phyloP scores from a whole-genome alignment of 2,113 vertebrate species.

The Scophthalmus maximus region DNA sequence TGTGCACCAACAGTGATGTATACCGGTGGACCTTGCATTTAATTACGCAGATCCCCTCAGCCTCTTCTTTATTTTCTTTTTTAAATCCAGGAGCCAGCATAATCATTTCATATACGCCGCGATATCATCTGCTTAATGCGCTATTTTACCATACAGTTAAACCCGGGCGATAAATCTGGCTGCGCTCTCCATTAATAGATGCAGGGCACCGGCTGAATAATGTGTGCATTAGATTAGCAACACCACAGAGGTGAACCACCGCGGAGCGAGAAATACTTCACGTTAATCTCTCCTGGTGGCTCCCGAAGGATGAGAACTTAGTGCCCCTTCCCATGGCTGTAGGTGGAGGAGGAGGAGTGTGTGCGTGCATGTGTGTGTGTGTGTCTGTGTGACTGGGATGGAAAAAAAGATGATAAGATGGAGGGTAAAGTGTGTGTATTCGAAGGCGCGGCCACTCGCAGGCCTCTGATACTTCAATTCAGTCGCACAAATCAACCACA shows the following conservation, averaged over 20 bases:
- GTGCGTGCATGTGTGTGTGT: slow-evolving; percentile 12
- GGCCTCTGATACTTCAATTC: slow-evolving; percentile 59
- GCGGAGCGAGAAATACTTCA: slow-evolving; percentile 68
- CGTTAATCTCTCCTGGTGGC: slow-evolving; percentile 68
- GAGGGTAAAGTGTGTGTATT: background rate
- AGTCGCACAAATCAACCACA: slow-evolving; percentile 36
- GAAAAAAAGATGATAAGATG: slow-evolving; percentile 25
- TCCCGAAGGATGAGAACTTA: slow-evolving; percentile 70
- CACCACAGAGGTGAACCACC: slow-evolving; percentile 66
- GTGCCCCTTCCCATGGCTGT: slow-evolving; percentile 50
- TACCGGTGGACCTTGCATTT: slow-evolving; percentile 80
- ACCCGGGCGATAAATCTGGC: slow-evolving; percentile 82
- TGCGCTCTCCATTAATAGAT: slow-evolving; percentile 79
- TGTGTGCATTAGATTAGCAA: slow-evolving; percentile 80
- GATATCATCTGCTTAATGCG: slow-evolving; percentile 87
- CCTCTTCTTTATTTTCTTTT: slow-evolving; percentile 30
- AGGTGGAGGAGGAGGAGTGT: slow-evolving; percentile 25
- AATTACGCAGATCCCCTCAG: slow-evolving; percentile 78
- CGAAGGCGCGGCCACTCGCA: background rate
- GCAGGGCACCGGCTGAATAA: slow-evolving; percentile 76
- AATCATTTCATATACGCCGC: slow-evolving; percentile 81
- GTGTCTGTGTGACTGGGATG: background rate
- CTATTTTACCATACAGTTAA: slow-evolving; percentile 86
- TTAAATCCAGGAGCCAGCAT: slow-evolving; percentile 72
- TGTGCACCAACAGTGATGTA: slow-evolving; percentile 71